Evolutionary conservation across 2,888 invertebrate species (phyloP).

Genomic region (Nephrotoma appendiculata): DNA sequence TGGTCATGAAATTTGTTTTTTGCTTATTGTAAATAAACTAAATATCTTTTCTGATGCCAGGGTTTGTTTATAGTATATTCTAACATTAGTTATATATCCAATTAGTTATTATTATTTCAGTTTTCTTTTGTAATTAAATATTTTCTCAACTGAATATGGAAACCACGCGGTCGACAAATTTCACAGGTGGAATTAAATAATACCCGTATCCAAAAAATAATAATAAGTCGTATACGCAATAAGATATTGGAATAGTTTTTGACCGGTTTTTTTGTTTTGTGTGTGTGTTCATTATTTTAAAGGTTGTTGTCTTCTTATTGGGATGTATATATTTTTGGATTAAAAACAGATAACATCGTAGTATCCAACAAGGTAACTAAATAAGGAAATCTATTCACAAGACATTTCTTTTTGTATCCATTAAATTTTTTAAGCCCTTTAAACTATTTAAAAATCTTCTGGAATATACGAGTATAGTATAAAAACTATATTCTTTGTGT

Average conservation of each 20-base stretch:
- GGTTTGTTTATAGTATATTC: too few species aligned
- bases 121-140: too few species aligned
- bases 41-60: too few species aligned
- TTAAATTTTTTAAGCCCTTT: not conserved
- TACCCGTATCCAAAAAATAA: not conserved
- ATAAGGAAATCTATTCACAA: not conserved
- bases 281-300: not conserved
- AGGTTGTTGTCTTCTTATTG: not conserved
- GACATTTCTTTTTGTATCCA: not conserved
- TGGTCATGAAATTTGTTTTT: too few species aligned
- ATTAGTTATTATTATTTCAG: too few species aligned
- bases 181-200: not conserved
- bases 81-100: too few species aligned
- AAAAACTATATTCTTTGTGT: too few species aligned
- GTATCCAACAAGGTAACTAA: not conserved
- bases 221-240: not conserved
- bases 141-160: too few species aligned
- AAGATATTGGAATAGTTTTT: not conserved
- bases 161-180: not conserved
- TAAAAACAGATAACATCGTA: not conserved
- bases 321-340: not conserved
- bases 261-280: not conserved
- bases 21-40: too few species aligned
- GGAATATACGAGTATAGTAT: not conserved
- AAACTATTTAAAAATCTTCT: not conserved